Conservation (phyloP, 2,888 invertebrate genomes). For the Pteria penguin region DNA sequence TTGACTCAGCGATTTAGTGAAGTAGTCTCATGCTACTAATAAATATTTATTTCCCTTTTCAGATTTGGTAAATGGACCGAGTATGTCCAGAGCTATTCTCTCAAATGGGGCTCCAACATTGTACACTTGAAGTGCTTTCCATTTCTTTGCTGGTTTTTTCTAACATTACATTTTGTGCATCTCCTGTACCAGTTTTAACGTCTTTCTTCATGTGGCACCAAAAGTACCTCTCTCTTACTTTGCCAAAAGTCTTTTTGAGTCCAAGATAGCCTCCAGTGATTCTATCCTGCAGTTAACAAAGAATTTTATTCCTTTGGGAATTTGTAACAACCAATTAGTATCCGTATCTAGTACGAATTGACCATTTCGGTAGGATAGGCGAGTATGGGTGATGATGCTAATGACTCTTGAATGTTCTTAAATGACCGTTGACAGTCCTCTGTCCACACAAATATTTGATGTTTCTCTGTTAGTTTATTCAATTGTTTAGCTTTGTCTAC, state of each 20-base stretch:
- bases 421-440: conserved; percentile 43
- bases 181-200: not conserved
- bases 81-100: conserved; percentile 31
- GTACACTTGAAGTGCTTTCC: conserved; percentile 1
- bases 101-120: conserved; percentile 17
- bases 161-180: not conserved
- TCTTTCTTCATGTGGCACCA: conserved; percentile 2
- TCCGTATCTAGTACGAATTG: conserved; percentile 43
- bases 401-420: conserved; percentile 28
- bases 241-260: conserved; percentile 15
- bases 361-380: conserved; percentile 43
- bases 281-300: conserved; percentile 3
- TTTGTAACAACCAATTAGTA: conserved; percentile 14
- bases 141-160: not conserved
- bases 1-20: conserved; percentile 18
- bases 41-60: conserved; percentile 28
- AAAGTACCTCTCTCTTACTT: conserved; percentile 26
- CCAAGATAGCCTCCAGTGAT: conserved; percentile 26
- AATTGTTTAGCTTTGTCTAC: conserved; percentile 29
- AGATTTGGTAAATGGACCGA: conserved; percentile 33
- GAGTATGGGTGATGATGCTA: conserved; percentile 42
- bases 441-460: conserved; percentile 33
- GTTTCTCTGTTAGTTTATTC: conserved; percentile 33
- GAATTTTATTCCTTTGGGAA: not conserved
- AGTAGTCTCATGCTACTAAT: conserved; percentile 32